A percentile compares a stretch with the other conserved stretches of the same genome.
These are phyloP conservation scores for Lepidurus packardi DNA, from an alignment of 1,140 invertebrate species.

Conservation along the genomic window DNA sequence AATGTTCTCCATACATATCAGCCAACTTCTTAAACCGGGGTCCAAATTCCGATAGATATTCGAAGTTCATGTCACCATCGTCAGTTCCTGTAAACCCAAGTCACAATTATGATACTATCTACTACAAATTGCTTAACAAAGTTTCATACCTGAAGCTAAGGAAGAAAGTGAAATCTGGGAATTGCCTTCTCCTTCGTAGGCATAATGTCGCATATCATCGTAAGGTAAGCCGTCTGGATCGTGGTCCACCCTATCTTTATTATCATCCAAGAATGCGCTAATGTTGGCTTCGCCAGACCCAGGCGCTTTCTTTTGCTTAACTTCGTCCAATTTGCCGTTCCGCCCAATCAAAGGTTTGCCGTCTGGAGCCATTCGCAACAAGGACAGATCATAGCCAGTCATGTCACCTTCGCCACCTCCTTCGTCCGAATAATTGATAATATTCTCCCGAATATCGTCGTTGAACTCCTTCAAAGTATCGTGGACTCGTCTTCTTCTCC, in stretches of 20 bases:
- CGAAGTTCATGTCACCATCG: slow-evolving; percentile 91
- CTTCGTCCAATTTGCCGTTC: slow-evolving; percentile 31
- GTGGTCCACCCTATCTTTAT: slow-evolving; percentile 81
- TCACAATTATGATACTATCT: not conserved
- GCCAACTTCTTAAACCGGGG: slow-evolving; percentile 93
- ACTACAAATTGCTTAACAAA: not conserved
- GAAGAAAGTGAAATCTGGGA: slow-evolving; percentile 86
- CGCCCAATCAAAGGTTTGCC: slow-evolving; percentile 47
- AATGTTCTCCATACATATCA: slow-evolving; percentile 92
- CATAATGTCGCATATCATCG: slow-evolving; percentile 92
- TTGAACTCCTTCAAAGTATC: slow-evolving; percentile 84
- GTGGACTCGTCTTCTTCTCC: slow-evolving; percentile 61
- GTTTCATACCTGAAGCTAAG: slow-evolving; percentile 68
- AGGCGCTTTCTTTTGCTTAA: slow-evolving; percentile 10
- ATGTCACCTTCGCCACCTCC: slow-evolving; percentile 90
- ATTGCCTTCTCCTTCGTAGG: slow-evolving; percentile 93
- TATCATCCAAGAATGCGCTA: slow-evolving; percentile 80
- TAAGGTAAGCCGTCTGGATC: slow-evolving; percentile 83
- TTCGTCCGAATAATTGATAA: slow-evolving; percentile 95
- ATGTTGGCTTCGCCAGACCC: slow-evolving; percentile 56
- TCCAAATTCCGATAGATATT: slow-evolving; percentile 93
- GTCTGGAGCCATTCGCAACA: slow-evolving; percentile 66
- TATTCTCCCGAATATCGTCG: slow-evolving; percentile 93
- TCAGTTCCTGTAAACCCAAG: slow-evolving; percentile 61
- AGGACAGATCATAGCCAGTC: slow-evolving; percentile 86